A percentile compares a stretch with the other conserved stretches of the same genome.
These are phyloP conservation scores for Acanthaster planci DNA, from an alignment of 35 echinoderm and acorn worm genomes.

Conservation along the genomic window DNA sequence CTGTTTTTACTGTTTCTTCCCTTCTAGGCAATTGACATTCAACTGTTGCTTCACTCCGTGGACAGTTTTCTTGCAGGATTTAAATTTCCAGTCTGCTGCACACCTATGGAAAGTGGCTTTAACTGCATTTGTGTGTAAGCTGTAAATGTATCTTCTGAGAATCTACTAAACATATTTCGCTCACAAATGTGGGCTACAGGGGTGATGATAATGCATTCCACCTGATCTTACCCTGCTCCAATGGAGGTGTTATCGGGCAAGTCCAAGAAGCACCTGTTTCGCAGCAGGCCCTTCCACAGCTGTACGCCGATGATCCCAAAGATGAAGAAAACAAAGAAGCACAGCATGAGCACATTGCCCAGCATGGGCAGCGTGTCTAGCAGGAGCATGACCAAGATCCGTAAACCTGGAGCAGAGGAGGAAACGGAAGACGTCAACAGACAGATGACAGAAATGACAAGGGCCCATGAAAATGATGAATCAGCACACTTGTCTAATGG, in stretches of 20 bases:
- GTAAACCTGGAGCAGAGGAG: conserved; percentile 75
- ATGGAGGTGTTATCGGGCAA: conserved; percentile 36
- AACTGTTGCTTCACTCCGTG: too few species aligned
- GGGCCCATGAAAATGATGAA: too few species aligned
- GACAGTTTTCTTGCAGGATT: too few species aligned
- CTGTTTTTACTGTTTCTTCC: too few species aligned
- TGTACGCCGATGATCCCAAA: conserved; percentile 99
- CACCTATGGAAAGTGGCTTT: too few species aligned
- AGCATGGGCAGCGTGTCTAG: conserved; percentile 97
- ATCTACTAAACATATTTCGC: too few species aligned
- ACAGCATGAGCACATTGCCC: conserved; percentile 90
- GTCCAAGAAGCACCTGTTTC: conserved; percentile 90
- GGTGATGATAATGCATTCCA: background rate
- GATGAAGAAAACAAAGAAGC: conserved; percentile 99
- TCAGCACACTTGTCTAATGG: too few species aligned
- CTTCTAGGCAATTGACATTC: too few species aligned
- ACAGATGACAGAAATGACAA: too few species aligned
- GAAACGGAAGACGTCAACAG: background rate
- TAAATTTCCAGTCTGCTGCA: too few species aligned
- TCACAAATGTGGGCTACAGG: background rate
- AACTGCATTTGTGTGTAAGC: too few species aligned
- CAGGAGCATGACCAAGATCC: conserved; percentile 97
- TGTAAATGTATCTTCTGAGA: too few species aligned
- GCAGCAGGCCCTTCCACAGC: conserved; percentile 95
- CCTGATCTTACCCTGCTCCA: conserved; percentile 46